Base-by-base conservation (phyloP, 2,113 vertebrate species). In the Picathartes gymnocephalus region DNA sequence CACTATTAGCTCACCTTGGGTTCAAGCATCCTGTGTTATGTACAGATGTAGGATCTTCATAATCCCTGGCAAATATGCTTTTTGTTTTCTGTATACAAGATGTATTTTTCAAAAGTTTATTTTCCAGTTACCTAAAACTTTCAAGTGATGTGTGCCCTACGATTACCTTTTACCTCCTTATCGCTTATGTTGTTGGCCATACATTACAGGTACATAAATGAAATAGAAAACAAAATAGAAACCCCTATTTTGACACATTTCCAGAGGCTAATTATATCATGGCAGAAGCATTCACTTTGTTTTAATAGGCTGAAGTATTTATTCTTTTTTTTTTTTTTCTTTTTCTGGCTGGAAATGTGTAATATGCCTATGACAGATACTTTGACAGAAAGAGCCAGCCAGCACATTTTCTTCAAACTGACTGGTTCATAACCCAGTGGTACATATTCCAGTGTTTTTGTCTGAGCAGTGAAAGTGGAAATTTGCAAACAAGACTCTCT, bases 391-490 rank as follows among this genome's bases (percentile, higher is more conserved):
- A 93, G n/a, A 80, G 79, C 71, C 68, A 97, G 95, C 92, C 95
- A 96, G 93, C 60, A 94, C 81, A 78, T 94, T 91, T 97, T 81
- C 90, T 88, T 71, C 51, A 92, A 83, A 85, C 33, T 95, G 95
- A 95, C 87, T 96, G 61, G 93, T 96, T 96, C 96, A 66, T 93
- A 93, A 96, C 95, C 96, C 79, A 56, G n/a, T 64, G 60, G 56
- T 91, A 71, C 23, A 1, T 90, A 85, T 90, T 92, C 73, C 60
- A 90, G 62, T 88, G 51, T 88, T 93, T 95, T 92, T 93, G 81
- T 91, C 92, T 90, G 90, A 97, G 74, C 64, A 83, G 64, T 9
- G 7, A 88, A 93, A 91, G 71, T 68, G 42, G 37, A 93, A 88
- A 90, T 96, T 95, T 96, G 92, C 85, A 96, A 90, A 94, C 94